These are phyloP conservation scores for Ailurus styani DNA, from an alignment of 2,113 vertebrate species.

Conservation along the genomic window DNA sequence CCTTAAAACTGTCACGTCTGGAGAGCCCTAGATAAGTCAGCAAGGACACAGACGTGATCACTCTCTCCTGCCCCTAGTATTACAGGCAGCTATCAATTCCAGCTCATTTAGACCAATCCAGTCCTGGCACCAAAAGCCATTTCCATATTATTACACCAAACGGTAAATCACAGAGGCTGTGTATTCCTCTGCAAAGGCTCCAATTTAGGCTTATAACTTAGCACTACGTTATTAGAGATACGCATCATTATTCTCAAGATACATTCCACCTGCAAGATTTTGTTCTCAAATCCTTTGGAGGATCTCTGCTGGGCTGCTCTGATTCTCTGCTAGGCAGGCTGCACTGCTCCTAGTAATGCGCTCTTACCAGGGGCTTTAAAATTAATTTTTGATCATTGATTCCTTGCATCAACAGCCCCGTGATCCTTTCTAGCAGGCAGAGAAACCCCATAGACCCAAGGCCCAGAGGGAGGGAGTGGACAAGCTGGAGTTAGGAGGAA, in stretches of 20 bases:
- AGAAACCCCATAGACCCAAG: constrained; percentile 23
- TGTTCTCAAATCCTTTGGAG: constrained; percentile 34
- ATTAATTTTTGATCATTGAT: constrained; percentile 72
- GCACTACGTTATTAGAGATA: constrained; percentile 58
- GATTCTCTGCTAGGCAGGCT: neutral
- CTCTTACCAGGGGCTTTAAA: constrained; percentile 48
- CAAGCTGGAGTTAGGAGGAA: neutral
- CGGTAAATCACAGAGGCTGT: constrained; percentile 66
- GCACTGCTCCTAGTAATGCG: constrained; percentile 5
- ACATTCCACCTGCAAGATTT: constrained; percentile 29
- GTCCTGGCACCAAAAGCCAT: constrained; percentile 53
- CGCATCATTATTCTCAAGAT: constrained; percentile 66
- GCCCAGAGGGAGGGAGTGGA: constrained; percentile 10
- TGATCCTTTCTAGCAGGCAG: constrained; percentile 38
- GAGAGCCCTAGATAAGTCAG: constrained; percentile 66
- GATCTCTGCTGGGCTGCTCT: neutral
- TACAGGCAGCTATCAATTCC: constrained; percentile 71
- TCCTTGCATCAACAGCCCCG: constrained; percentile 50
- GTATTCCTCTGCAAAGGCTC: constrained; percentile 62
- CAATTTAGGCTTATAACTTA: constrained; percentile 64
- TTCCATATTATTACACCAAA: constrained; percentile 67
- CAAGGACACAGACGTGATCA: constrained; percentile 64
- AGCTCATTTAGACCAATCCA: constrained; percentile 69
- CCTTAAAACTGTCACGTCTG: constrained; percentile 72
- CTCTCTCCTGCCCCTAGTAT: constrained; percentile 56